phyloP scores from a whole-genome alignment of 1,140 invertebrate genomes.

The Drosophila pandora region DNA sequence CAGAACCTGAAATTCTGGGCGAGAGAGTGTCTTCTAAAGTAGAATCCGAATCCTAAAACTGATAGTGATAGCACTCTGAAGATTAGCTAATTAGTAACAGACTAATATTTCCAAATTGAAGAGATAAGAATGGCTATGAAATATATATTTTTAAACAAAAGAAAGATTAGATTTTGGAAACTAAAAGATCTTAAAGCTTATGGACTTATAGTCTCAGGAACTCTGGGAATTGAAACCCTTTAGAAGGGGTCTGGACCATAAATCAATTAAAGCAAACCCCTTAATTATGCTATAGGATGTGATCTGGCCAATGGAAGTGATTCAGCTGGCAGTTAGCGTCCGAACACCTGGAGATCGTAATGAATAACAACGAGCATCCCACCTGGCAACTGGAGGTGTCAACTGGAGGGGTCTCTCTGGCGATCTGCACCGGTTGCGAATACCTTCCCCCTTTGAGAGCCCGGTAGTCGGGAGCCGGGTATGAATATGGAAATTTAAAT shows the following conservation, averaged over 20 bases:
- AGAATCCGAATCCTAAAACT: too few species aligned
- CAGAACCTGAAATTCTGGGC: neutral
- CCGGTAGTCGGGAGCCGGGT: neutral
- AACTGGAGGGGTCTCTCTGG: too few species aligned
- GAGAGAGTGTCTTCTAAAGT: too few species aligned
- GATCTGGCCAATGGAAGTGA: neutral
- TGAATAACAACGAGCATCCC: slow-evolving; percentile 15
- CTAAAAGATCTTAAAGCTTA: too few species aligned
- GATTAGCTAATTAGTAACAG: too few species aligned
- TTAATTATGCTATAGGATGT: neutral
- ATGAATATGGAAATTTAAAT: slow-evolving; percentile 27
- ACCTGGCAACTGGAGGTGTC: slow-evolving; percentile 37
- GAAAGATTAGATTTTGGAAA: too few species aligned
- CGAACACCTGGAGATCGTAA: neutral
- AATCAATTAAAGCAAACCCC: neutral
- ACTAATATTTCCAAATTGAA: too few species aligned
- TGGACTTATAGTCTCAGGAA: too few species aligned
- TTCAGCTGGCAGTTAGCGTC: too few species aligned
- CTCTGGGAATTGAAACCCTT: neutral
- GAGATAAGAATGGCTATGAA: too few species aligned
- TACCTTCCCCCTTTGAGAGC: neutral
- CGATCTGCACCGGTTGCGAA: neutral
- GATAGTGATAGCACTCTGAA: too few species aligned
- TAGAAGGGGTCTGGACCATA: neutral
- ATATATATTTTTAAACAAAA: too few species aligned